These are phyloP conservation scores for Eristalis intricaria DNA, from an alignment of 2,888 invertebrate genomes.

Conservation along the genomic window DNA sequence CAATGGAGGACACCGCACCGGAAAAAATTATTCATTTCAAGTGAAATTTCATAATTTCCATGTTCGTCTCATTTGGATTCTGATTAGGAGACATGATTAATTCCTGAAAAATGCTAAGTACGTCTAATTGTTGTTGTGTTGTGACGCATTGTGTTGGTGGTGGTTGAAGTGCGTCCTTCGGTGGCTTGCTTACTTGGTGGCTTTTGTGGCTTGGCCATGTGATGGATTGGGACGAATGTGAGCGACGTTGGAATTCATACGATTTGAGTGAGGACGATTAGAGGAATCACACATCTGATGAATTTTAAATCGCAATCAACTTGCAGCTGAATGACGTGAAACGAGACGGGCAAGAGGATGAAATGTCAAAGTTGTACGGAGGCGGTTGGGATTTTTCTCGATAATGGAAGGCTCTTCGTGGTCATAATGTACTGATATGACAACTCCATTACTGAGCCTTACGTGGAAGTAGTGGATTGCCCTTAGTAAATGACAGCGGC, in stretches of 20 bases:
- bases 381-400: not conserved
- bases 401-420: not conserved
- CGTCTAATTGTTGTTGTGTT: conserved; percentile 71
- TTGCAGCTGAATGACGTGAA: not conserved
- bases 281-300: conserved; percentile 55
- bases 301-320: conserved; percentile 49
- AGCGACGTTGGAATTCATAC: conserved; percentile 48
- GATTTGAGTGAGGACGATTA: conserved; percentile 43
- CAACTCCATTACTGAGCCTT: not conserved
- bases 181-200: not conserved
- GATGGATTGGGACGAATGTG: conserved; percentile 64
- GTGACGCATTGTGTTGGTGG: conserved; percentile 50
- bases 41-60: conserved; percentile 69
- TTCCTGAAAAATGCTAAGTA: conserved; percentile 70
- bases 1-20: conserved; percentile 49
- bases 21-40: conserved; percentile 70
- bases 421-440: too few relatives aligned
- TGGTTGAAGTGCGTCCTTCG: conserved; percentile 30
- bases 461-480: not conserved
- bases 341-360: not conserved
- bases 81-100: conserved; percentile 68
- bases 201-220: conserved; percentile 27
- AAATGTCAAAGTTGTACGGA: not conserved
- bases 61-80: conserved; percentile 69
- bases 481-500: not conserved